Base-by-base conservation (phyloP, 2,797 vertebrate genomes). In the Kryptolebias ocellatus region DNA sequence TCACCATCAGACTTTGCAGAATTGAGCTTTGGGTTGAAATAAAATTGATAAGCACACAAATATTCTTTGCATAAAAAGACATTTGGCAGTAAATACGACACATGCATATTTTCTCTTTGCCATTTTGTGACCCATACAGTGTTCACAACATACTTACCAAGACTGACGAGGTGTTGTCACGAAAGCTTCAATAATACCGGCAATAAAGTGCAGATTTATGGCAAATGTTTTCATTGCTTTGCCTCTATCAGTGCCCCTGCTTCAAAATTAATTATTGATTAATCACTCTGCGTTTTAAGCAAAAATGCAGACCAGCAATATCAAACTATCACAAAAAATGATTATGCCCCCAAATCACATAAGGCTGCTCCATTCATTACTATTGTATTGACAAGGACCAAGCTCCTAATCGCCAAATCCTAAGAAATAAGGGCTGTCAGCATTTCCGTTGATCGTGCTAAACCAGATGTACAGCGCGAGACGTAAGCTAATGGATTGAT, bases 251-350 rank as follows among this genome's bases (percentile, higher is more conserved):
- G 90, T 88, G 85, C 86, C 78, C 86, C 83, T 39, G 92, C 86
- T 92, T 93, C 89, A 94, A 94, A 92, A 95, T 95, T 94, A 95
- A 95, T 94, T 94, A 95, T 95, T 94, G 94, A 95, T 94, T 93
- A 93, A 94, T 94, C 92, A 88, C 93, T 94, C 90, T 89, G 78
- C 92, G 86, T 93, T 94, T 93, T 92, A 94, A 94, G 90, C 90
- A 94, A 94, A 95, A 94, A 94, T 92, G 93, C 93, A 93, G 91
- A 93, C 84, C 75, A 90, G 93, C 93, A 94, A 94, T 94, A 93
- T 93, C 88, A 92, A 90, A 93, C 89, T 91, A 93, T 90, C 84
- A 89, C 85, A 88, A 86, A 92, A 92, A 92, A 93, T 89, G 84
- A 93, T 93, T 93, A 92, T 90, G 89, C 90, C 90, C 90, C 88